A percentile compares a stretch with the other conserved stretches of the same genome.
These are phyloP conservation scores for Drosophila niveifrons DNA, from an alignment of 2,888 invertebrate genomes.

Conservation along the genomic window DNA sequence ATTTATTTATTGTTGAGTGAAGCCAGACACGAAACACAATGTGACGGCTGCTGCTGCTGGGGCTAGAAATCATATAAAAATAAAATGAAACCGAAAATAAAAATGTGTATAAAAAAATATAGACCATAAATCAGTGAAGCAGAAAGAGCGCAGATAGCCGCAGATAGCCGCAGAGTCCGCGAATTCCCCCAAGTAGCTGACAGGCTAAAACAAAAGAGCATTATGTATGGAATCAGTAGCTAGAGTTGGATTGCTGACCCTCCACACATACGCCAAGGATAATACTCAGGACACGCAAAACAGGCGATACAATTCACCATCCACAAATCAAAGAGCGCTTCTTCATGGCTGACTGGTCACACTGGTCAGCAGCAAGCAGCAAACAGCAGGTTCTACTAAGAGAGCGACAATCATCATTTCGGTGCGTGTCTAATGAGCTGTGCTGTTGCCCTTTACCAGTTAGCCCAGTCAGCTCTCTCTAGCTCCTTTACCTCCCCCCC, in stretches of 20 bases:
- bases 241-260: background rate
- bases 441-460: conserved; percentile 47
- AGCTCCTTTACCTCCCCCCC: background rate
- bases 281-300: conserved; percentile 43
- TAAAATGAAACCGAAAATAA: conserved; percentile 53
- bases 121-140: conserved; percentile 76
- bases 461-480: background rate
- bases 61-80: conserved; percentile 52
- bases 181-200: conserved; percentile 32
- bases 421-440: conserved; percentile 80
- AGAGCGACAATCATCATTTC: conserved; percentile 65
- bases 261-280: conserved; percentile 12
- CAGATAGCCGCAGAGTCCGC: conserved; percentile 59
- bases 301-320: conserved; percentile 32
- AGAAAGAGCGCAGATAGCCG: conserved; percentile 68
- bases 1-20: background rate
- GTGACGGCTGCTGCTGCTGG: background rate
- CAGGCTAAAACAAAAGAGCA: conserved; percentile 54
- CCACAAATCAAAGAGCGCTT: conserved; percentile 70
- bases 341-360: conserved; percentile 65
- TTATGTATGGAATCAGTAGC: conserved; percentile 42
- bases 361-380: conserved; percentile 29
- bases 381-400: conserved; percentile 17
- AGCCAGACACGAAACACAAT: conserved; percentile 32
- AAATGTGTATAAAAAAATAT: conserved; percentile 67